Evolutionary conservation across 2,113 vertebrate genomes (phyloP).

Genomic region (Gnathonemus longibarbis): DNA sequence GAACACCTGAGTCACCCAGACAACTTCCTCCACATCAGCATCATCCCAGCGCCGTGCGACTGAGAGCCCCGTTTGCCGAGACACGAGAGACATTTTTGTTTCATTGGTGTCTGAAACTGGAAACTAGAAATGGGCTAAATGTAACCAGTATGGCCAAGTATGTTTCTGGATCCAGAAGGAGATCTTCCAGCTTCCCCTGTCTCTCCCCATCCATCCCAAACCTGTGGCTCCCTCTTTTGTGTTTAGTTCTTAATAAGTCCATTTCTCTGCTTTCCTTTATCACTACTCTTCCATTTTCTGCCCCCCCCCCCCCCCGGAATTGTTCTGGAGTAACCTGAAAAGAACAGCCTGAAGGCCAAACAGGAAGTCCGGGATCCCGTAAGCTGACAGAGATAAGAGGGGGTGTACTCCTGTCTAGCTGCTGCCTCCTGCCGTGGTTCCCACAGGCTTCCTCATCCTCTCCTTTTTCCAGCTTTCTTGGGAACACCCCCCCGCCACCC

Average conservation of each 20-base stretch:
- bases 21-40: conserved; percentile 96
- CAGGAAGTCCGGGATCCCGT: conserved; percentile 45
- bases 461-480: not conserved
- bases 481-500: not conserved
- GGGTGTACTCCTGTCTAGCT: conserved; percentile 19
- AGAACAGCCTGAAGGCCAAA: conserved; percentile 52
- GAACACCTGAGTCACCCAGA: conserved; percentile 97
- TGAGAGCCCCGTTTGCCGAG: conserved; percentile 53
- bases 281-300: not conserved
- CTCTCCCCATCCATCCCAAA: not conserved
- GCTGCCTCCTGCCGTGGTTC: not conserved
- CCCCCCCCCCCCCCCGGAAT: conserved; percentile 42
- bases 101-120: conserved; percentile 22
- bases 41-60: conserved; percentile 77
- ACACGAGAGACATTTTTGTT: conserved; percentile 9
- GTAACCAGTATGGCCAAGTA: not conserved
- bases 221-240: not conserved
- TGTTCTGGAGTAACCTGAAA: conserved; percentile 45
- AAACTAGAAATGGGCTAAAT: not conserved
- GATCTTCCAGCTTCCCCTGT: not conserved
- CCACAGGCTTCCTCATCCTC: not conserved
- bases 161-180: not conserved
- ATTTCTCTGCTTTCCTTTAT: not conserved
- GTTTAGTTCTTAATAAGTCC: not conserved
- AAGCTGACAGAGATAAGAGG: conserved; percentile 51